Percentiles rank a stretch among this genome's conserved stretches.
phyloP scores from a whole-genome alignment of 2,113 vertebrate species.

The Hiodon tergisus region DNA sequence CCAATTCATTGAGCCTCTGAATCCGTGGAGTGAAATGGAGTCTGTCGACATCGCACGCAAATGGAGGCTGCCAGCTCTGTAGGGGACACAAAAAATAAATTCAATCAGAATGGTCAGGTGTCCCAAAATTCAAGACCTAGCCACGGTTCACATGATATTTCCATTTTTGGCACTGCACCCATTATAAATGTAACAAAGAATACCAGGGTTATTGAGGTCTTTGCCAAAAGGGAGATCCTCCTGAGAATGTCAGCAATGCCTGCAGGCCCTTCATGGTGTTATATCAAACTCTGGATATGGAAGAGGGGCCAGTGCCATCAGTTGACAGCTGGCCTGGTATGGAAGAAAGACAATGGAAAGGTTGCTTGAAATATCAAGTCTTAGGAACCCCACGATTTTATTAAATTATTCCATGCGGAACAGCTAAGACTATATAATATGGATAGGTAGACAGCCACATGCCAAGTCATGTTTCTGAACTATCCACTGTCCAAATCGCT shows the following conservation, averaged over 20 bases:
- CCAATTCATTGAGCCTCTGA: constrained; percentile 95
- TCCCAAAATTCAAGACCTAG: not conserved
- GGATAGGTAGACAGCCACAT: too few species aligned
- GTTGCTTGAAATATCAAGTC: not conserved
- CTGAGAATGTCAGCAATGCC: not conserved
- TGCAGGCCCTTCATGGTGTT: not conserved
- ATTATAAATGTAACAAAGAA: not conserved
- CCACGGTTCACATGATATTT: not conserved
- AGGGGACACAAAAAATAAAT: constrained; percentile 12
- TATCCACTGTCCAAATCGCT: too few species aligned
- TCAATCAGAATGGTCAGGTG: not conserved
- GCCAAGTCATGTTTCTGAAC: too few species aligned
- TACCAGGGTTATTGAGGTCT: not conserved
- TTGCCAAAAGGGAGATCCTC: not conserved
- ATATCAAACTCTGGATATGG: not conserved
- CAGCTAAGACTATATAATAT: too few species aligned
- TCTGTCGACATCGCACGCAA: constrained; percentile 94
- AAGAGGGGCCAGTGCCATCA: not conserved
- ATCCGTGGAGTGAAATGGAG: constrained; percentile 94
- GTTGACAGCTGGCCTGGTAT: not conserved
- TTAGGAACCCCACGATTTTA: too few species aligned
- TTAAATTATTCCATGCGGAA: too few species aligned
- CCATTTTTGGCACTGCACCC: not conserved
- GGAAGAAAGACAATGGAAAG: not conserved
- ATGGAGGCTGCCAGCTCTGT: constrained; percentile 95